These are phyloP conservation scores for Empis stercorea DNA, from an alignment of 2,888 invertebrate genomes.

Conservation along the genomic window DNA sequence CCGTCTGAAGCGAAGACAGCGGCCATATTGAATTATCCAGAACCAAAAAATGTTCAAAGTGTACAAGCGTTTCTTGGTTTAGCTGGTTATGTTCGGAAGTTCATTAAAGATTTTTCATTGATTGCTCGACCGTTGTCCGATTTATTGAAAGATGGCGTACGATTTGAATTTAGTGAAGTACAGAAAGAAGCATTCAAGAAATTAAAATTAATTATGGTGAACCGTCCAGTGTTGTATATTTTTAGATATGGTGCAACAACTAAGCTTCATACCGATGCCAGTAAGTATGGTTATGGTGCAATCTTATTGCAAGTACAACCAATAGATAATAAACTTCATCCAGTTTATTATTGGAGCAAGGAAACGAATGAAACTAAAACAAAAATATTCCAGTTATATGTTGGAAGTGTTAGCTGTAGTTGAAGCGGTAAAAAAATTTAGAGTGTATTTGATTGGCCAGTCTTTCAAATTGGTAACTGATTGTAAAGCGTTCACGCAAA, in stretches of 20 bases:
- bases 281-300: background rate
- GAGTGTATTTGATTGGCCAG: slow-evolving; percentile 16
- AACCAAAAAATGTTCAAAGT: slow-evolving; percentile 1
- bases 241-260: slow-evolving; percentile 2
- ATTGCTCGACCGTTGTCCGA: slow-evolving; percentile 14
- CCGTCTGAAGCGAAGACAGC: background rate
- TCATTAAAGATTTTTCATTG: slow-evolving; percentile 12
- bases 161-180: slow-evolving; percentile 1
- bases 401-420: slow-evolving; percentile 8
- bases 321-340: background rate
- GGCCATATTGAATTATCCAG: background rate
- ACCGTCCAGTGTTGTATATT: slow-evolving; percentile 5
- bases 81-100: slow-evolving; percentile 10
- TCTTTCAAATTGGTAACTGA: slow-evolving; percentile 13
- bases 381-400: slow-evolving; percentile 7
- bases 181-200: slow-evolving; percentile 3
- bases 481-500: slow-evolving; percentile 10
- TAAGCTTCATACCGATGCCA: no score
- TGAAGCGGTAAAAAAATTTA: slow-evolving; percentile 15
- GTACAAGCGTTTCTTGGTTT: slow-evolving; percentile 6
- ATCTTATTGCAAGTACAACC: background rate
- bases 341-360: background rate
- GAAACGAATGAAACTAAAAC: background rate
- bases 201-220: slow-evolving; percentile 1
- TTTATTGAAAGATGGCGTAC: slow-evolving; percentile 10